phyloP scores from a whole-genome alignment of 2,797 vertebrate species.

The Hephaestus fuliginosus region DNA sequence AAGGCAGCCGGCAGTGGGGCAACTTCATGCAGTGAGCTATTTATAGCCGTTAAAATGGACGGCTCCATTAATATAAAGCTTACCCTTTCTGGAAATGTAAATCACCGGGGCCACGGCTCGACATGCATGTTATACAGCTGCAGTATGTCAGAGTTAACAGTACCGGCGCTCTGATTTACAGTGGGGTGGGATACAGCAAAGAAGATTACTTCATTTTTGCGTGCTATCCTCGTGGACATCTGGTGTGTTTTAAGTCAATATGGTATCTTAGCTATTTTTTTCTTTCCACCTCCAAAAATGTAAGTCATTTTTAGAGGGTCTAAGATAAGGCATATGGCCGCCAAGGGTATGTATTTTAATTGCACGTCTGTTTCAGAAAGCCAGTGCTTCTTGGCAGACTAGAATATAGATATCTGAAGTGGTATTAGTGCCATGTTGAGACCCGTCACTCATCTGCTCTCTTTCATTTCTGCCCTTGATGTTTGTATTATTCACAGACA shows the following conservation, averaged over 20 bases:
- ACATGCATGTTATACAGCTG: slow-evolving; percentile 65
- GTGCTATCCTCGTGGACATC: slow-evolving; percentile 27
- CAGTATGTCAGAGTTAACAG: slow-evolving; percentile 68
- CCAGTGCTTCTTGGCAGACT: background rate
- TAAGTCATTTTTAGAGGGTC: background rate
- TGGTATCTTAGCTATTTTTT: slow-evolving; percentile 15
- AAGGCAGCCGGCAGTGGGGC: slow-evolving; percentile 67
- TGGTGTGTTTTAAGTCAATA: slow-evolving; percentile 43
- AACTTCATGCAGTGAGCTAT: slow-evolving; percentile 74
- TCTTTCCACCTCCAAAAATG: background rate
- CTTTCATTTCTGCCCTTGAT: slow-evolving; percentile 53
- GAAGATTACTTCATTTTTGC: slow-evolving; percentile 44
- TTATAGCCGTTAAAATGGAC: slow-evolving; percentile 79
- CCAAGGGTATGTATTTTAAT: slow-evolving; percentile 30
- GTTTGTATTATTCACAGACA: slow-evolving; percentile 59
- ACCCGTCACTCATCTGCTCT: slow-evolving; percentile 53
- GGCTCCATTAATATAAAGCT: slow-evolving; percentile 80
- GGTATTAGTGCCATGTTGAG: slow-evolving; percentile 32
- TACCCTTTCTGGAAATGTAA: slow-evolving; percentile 82
- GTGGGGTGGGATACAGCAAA: slow-evolving; percentile 15
- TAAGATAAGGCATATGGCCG: slow-evolving; percentile 12
- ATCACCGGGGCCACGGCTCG: slow-evolving; percentile 67
- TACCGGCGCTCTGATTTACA: slow-evolving; percentile 64
- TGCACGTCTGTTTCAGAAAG: slow-evolving; percentile 14
- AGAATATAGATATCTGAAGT: slow-evolving; percentile 27